Base-by-base conservation (phyloP, 92 coral and sea anemone genomes). In the Palythoa grandiflora region DNA sequence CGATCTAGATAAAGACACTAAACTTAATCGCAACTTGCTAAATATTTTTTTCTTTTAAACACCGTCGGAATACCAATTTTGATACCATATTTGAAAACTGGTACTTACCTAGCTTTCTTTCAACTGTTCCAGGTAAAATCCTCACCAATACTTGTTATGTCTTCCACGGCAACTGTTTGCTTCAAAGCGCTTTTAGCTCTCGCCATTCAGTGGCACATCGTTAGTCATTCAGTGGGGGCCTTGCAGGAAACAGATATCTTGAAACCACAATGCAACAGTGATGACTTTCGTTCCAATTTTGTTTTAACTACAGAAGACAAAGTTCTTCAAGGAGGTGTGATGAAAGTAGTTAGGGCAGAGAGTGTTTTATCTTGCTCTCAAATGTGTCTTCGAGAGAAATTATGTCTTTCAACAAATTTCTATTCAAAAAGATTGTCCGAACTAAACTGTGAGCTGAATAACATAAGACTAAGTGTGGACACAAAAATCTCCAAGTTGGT, bases 391-490 rank as follows among this genome's bases (percentile, higher is more conserved):
- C 54, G 79, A 51, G 38, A 17, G n/a, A 50, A 20, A 7, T 75
- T 59, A 60, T 75, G 79, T 47, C 60, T 48, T 9, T 75, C 79
- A 9, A 47, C 38, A 7, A 75, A 75, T 7, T 75, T 37, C 79
- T 16, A 75, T 50, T 2, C 35, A 5, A 48, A 55, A 12, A 20
- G 6, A 44, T 17, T 35, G 17, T 6, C 37, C 28, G 17, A 21
- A 20, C 4, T n/a, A 14, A 75, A 47, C 54, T 73, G 77, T 38
- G 77, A 73, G 14, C 53, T 73, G 10, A 73, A 39, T 28, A 47
- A 75, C 9, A 17, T 17, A 19, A 38, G 16, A 5, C 10, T 14
- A 28, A 28, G 12, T 11, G 48, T 12, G 5, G 11, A 36, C 7
- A 5, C 11, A 70, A 70, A 36, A 11, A 36, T 5, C 37, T 4